Base-by-base conservation (phyloP, 2,113 vertebrate genomes). In the Penelope pileata region DNA sequence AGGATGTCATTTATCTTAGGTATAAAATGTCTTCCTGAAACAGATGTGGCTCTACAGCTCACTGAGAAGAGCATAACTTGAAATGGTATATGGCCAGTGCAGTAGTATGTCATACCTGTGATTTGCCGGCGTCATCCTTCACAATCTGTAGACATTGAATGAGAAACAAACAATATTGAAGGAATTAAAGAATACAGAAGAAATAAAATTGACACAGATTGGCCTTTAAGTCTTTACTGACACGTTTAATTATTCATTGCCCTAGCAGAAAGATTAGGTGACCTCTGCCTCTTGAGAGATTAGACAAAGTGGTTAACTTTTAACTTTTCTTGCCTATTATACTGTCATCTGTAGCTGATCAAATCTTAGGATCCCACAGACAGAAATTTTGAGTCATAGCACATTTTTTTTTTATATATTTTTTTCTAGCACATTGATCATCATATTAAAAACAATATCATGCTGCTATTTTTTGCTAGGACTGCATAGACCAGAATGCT, bases 241-340 rank as follows among this genome's bases (percentile, higher is more conserved):
- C 1, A 18, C 6, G 3, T 63, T 75, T 89, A 75, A 74, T 76
- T 88, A 36, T 74, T 16, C 77, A 42, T 70, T 87, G 21, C 32
- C 17, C 32, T 85, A 67, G 30, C 16, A 60, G 18, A 74, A 83
- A 72, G 11, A 26, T 69, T 59, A 56, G 87, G 24, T 67, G 53
- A 58, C 47, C 56, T 64, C 51, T 86, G 7, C 10, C 34, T 58
- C 34, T 59, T 83, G 23, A 67, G 69, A 80, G 62, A 62, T 10
- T 90, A 96, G 42, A 82, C 12, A 82, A 73, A 92, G 17, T 66
- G 36, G 45, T 85, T 97, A 93, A 94, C 48, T 81, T 95, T 96
- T n/a, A n/a, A n/a, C n/a, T 27, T 86, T 95, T 77, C 45, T 80
- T 59, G 40, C 68, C 66, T 95, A 58, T 97, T 92, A 83, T 84